Conservation (phyloP, 2,888 invertebrate species). For the Drosophila subquinaria region DNA sequence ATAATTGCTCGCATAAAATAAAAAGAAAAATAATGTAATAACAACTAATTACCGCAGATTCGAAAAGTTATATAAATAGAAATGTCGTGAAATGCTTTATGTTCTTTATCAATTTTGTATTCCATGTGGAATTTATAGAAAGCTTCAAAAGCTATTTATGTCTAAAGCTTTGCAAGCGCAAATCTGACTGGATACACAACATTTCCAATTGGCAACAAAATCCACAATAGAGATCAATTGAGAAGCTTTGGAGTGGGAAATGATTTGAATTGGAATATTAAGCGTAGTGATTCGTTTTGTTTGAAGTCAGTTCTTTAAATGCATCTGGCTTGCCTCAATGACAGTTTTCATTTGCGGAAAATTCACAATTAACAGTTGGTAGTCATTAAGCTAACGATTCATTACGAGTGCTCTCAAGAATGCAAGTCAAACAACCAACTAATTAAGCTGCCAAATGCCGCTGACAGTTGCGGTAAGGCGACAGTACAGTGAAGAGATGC, state of each 20-base stretch:
- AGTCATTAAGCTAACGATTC: conserved; percentile 48
- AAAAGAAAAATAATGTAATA: not conserved
- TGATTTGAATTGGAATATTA: too few species aligned
- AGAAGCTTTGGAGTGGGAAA: not conserved
- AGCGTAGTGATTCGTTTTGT: not conserved
- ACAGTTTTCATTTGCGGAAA: conserved; percentile 19
- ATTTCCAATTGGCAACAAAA: conserved; percentile 10
- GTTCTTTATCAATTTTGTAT: conserved; percentile 2
- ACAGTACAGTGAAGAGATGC: too few species aligned
- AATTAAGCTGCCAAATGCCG: conserved; percentile 66
- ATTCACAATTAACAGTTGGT: conserved; percentile 37
- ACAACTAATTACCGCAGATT: conserved; percentile 10
- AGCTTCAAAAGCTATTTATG: conserved; percentile 11
- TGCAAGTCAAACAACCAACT: conserved; percentile 47
- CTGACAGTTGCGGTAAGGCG: conserved; percentile 55
- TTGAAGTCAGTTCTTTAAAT: not conserved
- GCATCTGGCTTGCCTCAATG: conserved; percentile 1
- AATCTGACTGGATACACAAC: conserved; percentile 5
- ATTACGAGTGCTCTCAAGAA: conserved; percentile 44
- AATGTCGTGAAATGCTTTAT: not conserved
- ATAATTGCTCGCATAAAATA: not conserved
- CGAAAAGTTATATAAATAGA: not conserved
- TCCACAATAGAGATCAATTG: not conserved
- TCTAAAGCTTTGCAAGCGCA: not conserved
- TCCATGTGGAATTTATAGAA: conserved; percentile 3